Evolutionary conservation across 2,113 vertebrate genomes (phyloP).

Genomic region (Heloderma charlesbogerti): DNA sequence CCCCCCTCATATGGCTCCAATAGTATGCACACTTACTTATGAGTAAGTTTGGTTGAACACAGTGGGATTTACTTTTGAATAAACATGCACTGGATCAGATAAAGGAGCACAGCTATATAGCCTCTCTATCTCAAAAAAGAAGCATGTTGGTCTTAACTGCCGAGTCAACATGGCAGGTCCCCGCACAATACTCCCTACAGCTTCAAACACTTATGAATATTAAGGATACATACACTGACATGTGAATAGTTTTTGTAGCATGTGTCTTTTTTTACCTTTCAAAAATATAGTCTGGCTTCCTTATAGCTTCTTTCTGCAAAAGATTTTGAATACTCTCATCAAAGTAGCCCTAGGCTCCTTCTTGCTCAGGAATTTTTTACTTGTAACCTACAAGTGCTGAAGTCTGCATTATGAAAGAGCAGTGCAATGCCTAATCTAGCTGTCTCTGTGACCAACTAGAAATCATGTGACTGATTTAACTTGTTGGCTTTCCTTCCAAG

Average conservation of each 20-base stretch:
- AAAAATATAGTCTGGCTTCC: not conserved
- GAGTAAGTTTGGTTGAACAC: not conserved
- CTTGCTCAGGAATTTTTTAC: not conserved
- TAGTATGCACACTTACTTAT: not conserved
- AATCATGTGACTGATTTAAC: conserved; percentile 26
- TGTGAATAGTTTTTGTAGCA: not conserved
- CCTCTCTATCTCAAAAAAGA: not conserved
- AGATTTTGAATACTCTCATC: not conserved
- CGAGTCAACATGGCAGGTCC: not conserved
- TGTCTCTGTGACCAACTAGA: not conserved
- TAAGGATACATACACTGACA: not conserved
- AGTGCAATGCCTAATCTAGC: not conserved
- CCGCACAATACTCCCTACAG: not conserved
- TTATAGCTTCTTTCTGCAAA: not conserved
- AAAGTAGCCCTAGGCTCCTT: not conserved
- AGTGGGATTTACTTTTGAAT: not conserved
- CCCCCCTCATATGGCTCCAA: not conserved
- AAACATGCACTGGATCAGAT: not conserved
- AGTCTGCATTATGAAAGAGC: not conserved
- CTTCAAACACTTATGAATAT: not conserved
- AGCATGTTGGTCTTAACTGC: no score
- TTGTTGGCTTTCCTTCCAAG: not conserved
- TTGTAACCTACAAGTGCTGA: not conserved
- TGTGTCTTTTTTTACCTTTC: not conserved
- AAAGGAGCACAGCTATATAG: not conserved